Base-by-base conservation (phyloP, 2,113 vertebrate genomes). In the Nerophis ophidion region DNA sequence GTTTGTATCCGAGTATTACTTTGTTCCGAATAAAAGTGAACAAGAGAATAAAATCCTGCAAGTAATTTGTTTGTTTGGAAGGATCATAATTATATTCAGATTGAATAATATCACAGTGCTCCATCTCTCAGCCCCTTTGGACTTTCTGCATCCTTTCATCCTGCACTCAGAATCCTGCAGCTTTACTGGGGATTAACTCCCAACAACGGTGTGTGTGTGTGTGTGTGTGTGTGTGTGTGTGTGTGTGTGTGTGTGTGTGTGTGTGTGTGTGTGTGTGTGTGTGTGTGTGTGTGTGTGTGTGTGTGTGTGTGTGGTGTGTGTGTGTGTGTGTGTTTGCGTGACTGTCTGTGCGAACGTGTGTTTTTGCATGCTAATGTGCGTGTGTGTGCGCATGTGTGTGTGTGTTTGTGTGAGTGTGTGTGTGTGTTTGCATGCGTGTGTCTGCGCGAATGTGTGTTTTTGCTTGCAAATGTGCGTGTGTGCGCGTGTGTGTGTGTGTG, bases 151-250 rank as follows among this genome's bases (percentile, higher is more conserved):
- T 6, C 26, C 64, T 47, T 35, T 70, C 63, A 65, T 66, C 60
- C 63, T 63, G 47, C 49, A 9, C 42, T 50, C 63, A 9, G 61
- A 26, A 54, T 53, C 50, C 49, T 69, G 77, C 77, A 75, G 82
- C 71, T 83, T 79, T 80, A 72, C 69, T 72, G 49, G 53, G 79
- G 84, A 88, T 88, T 88, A 88, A 79, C 61, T 61, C 56, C 0
- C 52, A 76, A 78, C 77, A 77, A 66, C 74, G 1, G 57, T 44
- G 44, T 19, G 11, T 16, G 49, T 6, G 19, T 16, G 64, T 61
- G 66, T 63, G 71, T 66, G 14, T 66, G 58, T 3, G 19, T 3
- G 19, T 12, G 53, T 34, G 57, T 49, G 8, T 8, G 48, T 47
- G 60, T 48, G 12, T 4, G 52, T 8, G 15, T 48, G 16, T 48